Base-by-base conservation (phyloP, 1,140 invertebrate genomes). In the Leptopilina boulardi region DNA sequence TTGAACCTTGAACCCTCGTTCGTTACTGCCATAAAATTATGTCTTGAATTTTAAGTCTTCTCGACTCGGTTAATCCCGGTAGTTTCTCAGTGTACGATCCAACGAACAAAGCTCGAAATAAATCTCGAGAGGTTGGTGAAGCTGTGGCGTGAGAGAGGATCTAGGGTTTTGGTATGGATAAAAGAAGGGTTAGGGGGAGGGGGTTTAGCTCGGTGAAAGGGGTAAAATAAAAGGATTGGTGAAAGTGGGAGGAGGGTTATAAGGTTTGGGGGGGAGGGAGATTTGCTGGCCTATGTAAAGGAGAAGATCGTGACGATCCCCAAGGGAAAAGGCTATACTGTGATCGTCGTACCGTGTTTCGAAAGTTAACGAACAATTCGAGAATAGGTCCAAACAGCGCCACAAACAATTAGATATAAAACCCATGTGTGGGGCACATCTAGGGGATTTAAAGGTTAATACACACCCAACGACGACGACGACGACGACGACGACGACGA, bases 401-500 rank as follows among this genome's bases (percentile, higher is more conserved):
- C 79, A 72, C 83, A 84, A 86, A 86, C 81, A 86, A 86, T 86
- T 84, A 85, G 80, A 85, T 85, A 85, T 83, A 83, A 84, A 83
- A 81, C 80, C 76, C n/a, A n/a, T n/a, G n/a, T 59, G 54, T 38
- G 73, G 78, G 78, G 75, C 78, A 79, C 78, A 80, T 78, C 80
- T 79, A 59, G 51, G 23, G 82, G 79, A 82, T 85, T 85, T 83
- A 80, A 83, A 77, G 79, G 75, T 73, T 76, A 76, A 77, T 80
- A 79, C 78, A 78, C 74, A 73, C 82, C 51, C n/a, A n/a, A n/a
- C n/a, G n/a, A 51, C 75, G 70, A 59, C 77, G 78, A 85, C 80
- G 80, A 83, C n/a, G n/a, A n/a, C n/a, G n/a, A n/a, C n/a, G n/a
- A n/a, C n/a, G n/a, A n/a, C n/a, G n/a, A n/a, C n/a, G n/a, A 51